Percentiles rank a stretch among this genome's conserved stretches.
Evolutionary conservation across 2,797 vertebrate species (phyloP).

Genomic region (Platyrinchus mystaceus): DNA sequence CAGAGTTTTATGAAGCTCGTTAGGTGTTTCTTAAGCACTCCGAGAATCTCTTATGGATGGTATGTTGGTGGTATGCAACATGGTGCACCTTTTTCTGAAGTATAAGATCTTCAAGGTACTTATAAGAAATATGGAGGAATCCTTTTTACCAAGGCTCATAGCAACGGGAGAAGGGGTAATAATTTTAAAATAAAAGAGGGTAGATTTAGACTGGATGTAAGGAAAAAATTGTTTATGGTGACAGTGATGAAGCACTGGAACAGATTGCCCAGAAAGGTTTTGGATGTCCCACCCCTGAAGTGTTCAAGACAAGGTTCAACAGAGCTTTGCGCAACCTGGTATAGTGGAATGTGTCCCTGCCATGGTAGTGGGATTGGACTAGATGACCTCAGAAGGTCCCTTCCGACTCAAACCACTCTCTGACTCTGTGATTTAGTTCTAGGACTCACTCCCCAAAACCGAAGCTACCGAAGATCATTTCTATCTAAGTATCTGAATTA

Average conservation of each 20-base stretch:
- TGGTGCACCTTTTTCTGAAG: not conserved
- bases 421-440: not conserved
- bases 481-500: not conserved
- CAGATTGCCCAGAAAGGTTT: not conserved
- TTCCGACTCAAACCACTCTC: not conserved
- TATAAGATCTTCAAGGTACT: not conserved
- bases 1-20: not conserved
- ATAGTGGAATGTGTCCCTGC: not conserved
- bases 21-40: not conserved
- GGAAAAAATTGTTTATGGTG: not conserved
- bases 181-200: not conserved
- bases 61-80: not conserved
- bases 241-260: not conserved
- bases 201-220: not conserved
- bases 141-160: not conserved
- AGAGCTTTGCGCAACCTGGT: not conserved
- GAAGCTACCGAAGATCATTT: not conserved
- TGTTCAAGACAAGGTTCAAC: not conserved
- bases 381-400: not conserved
- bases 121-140: not conserved
- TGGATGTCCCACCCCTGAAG: not conserved
- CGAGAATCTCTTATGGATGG: not conserved
- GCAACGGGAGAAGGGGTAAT: not conserved
- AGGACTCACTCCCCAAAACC: not conserved
- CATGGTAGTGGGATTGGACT: rapidly evolving